Conservation (phyloP, 2,797 vertebrate genomes). For the Acanthiza pusilla region DNA sequence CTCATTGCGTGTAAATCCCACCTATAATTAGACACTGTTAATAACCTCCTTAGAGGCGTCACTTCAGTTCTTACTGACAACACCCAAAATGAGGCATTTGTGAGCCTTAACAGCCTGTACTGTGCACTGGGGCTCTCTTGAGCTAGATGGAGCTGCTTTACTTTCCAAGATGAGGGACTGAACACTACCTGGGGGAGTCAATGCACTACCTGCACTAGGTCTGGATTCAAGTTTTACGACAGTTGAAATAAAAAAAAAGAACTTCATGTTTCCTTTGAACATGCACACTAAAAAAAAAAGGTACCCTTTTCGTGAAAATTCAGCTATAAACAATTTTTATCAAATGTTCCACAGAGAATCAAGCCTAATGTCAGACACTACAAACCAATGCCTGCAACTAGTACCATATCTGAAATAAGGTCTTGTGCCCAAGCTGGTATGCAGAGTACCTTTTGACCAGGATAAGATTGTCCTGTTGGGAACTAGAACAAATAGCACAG, state of each 20-base stretch:
- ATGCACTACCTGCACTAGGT: neutral
- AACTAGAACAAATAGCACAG: neutral
- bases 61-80: neutral
- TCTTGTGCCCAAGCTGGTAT: neutral
- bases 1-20: neutral
- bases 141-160: neutral
- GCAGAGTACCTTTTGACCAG: neutral
- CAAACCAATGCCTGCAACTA: neutral
- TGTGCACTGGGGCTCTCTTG: neutral
- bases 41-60: neutral
- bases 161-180: neutral
- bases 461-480: neutral
- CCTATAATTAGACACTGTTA: neutral
- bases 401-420: neutral
- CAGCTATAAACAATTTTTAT: neutral
- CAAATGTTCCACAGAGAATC: neutral
- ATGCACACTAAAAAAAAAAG: accelerated
- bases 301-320: neutral
- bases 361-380: neutral
- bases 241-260: neutral
- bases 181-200: neutral
- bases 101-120: neutral
- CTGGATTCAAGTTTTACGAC: neutral
- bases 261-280: neutral
- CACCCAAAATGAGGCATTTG: neutral